phyloP scores from a whole-genome alignment of 1,140 invertebrate genomes.

The Trichogramma pretiosum region DNA sequence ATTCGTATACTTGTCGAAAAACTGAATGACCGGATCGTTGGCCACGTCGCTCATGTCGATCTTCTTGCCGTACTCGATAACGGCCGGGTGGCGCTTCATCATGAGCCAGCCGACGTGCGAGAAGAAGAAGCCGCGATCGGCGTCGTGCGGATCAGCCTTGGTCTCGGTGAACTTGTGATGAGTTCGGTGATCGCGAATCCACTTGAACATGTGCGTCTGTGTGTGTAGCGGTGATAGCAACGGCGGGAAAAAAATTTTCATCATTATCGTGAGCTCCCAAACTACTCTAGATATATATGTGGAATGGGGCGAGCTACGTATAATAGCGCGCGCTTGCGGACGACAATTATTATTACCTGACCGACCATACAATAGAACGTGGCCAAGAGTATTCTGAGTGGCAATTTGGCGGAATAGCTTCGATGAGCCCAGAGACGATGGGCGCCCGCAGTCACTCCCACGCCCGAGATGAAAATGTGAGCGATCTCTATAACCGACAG shows the following conservation, averaged over 20 bases:
- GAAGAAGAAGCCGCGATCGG: constrained; percentile 67
- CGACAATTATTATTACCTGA: constrained; percentile 4
- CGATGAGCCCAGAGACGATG: constrained; percentile 78
- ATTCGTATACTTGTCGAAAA: constrained; percentile 67
- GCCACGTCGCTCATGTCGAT: constrained; percentile 67
- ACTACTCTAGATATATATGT: no score
- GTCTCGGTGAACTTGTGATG: constrained; percentile 73
- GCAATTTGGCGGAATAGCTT: constrained; percentile 69
- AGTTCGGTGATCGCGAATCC: constrained; percentile 57
- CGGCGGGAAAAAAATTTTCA: no score
- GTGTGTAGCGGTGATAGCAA: no score
- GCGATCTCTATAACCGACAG: not conserved
- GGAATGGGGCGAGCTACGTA: no score
- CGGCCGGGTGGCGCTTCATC: constrained; percentile 59
- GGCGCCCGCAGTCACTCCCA: constrained; percentile 72
- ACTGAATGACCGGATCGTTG: constrained; percentile 62
- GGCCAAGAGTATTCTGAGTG: constrained; percentile 61
- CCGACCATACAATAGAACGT: constrained; percentile 44
- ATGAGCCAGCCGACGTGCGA: constrained; percentile 71
- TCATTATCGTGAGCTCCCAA: no score
- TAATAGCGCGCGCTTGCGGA: no score
- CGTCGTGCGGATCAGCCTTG: constrained; percentile 68
- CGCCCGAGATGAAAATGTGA: constrained; percentile 24
- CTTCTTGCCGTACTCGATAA: constrained; percentile 44
- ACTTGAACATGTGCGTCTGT: constrained; percentile 70